phyloP scores from a whole-genome alignment of 2,113 vertebrate species.

The Diadophis punctatus region DNA sequence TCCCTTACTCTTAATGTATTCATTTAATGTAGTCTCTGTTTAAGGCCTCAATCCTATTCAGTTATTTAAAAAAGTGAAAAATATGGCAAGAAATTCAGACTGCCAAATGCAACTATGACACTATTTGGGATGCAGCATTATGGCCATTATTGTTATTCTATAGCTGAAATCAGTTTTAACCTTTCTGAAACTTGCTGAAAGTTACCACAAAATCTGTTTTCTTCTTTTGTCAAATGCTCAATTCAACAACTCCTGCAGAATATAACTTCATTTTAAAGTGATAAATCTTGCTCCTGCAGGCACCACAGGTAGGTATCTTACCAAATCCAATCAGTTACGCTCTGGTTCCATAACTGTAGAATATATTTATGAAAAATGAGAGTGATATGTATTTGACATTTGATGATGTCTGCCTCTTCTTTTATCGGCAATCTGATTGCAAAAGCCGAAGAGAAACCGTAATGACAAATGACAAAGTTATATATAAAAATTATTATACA shows the following conservation, averaged over 20 bases:
- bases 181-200: accelerated
- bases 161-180: accelerated
- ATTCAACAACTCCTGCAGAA: neutral
- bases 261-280: neutral
- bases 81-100: neutral
- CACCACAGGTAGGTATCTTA: neutral
- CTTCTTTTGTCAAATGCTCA: neutral
- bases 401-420: conserved; percentile 3
- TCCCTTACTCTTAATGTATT: neutral
- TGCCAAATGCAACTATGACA: neutral
- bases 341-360: neutral
- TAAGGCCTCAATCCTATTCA: neutral
- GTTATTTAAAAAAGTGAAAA: neutral
- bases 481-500: neutral
- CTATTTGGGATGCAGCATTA: neutral
- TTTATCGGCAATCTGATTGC: neutral
- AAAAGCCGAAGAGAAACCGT: neutral
- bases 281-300: neutral
- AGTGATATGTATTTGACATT: neutral
- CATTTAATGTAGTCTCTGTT: neutral
- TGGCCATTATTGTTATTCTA: neutral
- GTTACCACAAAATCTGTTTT: accelerated
- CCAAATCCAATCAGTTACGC: conserved; percentile 10
- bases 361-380: conserved; percentile 12
- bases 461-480: neutral